Percentiles rank a stretch among this genome's conserved stretches.
Conservation (phyloP, 2,888 invertebrate species). For the Eupithecia centaureata region DNA sequence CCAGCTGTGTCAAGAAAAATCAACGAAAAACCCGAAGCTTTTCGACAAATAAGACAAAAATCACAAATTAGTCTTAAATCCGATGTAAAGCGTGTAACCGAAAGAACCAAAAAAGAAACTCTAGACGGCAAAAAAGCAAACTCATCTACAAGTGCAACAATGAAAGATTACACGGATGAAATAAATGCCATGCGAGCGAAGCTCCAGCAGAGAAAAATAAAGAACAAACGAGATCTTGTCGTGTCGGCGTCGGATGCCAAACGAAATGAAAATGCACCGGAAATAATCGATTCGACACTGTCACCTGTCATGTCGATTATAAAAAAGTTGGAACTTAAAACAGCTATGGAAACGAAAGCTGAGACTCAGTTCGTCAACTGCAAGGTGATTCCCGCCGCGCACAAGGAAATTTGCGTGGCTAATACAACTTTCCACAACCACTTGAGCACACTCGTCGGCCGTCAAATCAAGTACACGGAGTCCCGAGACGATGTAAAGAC, state of each 20-base stretch:
- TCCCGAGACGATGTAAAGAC: slow-evolving; percentile 73
- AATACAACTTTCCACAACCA: slow-evolving; percentile 79
- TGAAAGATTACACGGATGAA: slow-evolving; percentile 79
- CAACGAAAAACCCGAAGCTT: slow-evolving; percentile 67
- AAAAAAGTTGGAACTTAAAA: slow-evolving; percentile 79
- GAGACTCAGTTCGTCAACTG: slow-evolving; percentile 75
- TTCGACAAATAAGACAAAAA: slow-evolving; percentile 78
- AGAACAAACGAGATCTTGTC: slow-evolving; percentile 73
- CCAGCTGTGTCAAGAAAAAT: slow-evolving; percentile 64
- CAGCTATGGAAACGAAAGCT: slow-evolving; percentile 73
- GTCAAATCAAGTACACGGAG: slow-evolving; percentile 76
- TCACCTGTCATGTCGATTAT: slow-evolving; percentile 81
- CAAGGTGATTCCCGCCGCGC: slow-evolving; percentile 77
- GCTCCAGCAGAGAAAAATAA: slow-evolving; percentile 76
- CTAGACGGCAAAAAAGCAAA: slow-evolving; percentile 68
- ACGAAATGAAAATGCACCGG: slow-evolving; percentile 68
- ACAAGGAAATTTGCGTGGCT: slow-evolving; percentile 78
- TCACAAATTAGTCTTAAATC: slow-evolving; percentile 74
- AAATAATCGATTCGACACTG: slow-evolving; percentile 67
- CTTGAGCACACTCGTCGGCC: slow-evolving; percentile 81
- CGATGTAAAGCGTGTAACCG: slow-evolving; percentile 69
- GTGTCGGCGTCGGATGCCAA: slow-evolving; percentile 59
- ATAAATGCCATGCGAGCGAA: slow-evolving; percentile 79
- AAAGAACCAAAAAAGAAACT: slow-evolving; percentile 73
- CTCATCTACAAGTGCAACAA: slow-evolving; percentile 65